Evolutionary conservation across 2,797 vertebrate species (phyloP).

Genomic region (Lates japonicus): DNA sequence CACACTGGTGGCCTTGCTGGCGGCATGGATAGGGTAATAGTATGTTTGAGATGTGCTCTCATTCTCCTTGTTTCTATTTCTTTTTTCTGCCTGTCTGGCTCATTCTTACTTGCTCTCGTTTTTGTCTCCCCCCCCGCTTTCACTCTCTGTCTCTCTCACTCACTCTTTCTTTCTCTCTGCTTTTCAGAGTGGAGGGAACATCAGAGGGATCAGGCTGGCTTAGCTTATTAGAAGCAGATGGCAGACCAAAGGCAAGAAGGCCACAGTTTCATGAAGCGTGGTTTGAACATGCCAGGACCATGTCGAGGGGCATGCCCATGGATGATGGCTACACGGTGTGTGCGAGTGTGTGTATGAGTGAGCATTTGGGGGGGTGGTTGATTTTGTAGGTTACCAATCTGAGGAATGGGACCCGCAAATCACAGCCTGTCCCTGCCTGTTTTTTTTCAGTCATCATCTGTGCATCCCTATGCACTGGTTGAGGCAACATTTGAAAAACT

Average conservation of each 20-base stretch:
- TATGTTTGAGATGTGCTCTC: constrained; percentile 61
- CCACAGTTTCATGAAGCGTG: constrained; percentile 85
- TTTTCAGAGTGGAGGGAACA: constrained; percentile 79
- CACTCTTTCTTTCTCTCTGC: constrained; percentile 67
- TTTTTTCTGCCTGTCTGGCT: constrained; percentile 59
- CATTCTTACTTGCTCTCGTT: constrained; percentile 63
- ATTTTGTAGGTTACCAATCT: constrained; percentile 80
- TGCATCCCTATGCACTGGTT: constrained; percentile 52
- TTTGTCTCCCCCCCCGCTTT: constrained; percentile 51
- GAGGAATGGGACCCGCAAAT: constrained; percentile 68
- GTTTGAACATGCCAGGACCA: constrained; percentile 84
- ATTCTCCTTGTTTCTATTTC: constrained; percentile 63
- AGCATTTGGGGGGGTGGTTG: constrained; percentile 58
- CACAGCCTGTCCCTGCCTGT: constrained; percentile 47
- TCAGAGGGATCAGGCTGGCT: constrained; percentile 85
- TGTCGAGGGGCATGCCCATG: constrained; percentile 81
- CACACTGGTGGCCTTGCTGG: constrained; percentile 59
- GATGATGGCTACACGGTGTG: constrained; percentile 78
- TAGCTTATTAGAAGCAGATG: constrained; percentile 86
- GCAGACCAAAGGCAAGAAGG: constrained; percentile 84
- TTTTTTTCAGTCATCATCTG: constrained; percentile 56
- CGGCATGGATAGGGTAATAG: constrained; percentile 45
- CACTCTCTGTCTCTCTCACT: constrained; percentile 62
- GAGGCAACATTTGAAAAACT: constrained; percentile 54
- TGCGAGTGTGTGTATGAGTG: constrained; percentile 51